Evolutionary conservation across 2,888 invertebrate species (phyloP).

Genomic region (Amphipyra tragopoginis): DNA sequence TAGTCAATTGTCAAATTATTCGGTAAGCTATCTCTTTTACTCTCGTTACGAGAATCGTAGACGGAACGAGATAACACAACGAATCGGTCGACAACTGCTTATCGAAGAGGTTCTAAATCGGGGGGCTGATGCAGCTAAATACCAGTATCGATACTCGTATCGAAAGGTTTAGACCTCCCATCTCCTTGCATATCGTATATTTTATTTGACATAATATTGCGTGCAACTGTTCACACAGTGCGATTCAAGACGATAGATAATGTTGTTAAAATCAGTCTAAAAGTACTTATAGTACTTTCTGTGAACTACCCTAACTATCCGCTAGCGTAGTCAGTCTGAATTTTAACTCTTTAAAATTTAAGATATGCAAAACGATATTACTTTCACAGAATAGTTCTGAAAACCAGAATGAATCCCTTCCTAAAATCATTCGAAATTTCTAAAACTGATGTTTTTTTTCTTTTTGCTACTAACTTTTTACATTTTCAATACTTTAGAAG

Average conservation of each 20-base stretch:
- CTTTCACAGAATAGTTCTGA: conserved; percentile 13
- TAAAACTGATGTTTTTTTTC: too few relatives aligned
- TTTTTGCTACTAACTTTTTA: too few relatives aligned
- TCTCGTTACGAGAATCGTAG: too few relatives aligned
- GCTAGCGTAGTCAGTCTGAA: conserved; percentile 56
- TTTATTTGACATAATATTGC: conserved; percentile 24
- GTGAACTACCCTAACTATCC: conserved; percentile 45
- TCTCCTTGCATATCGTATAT: conserved; percentile 27
- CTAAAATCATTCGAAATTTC: too few relatives aligned
- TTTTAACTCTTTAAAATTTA: conserved; percentile 29
- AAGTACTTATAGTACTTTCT: conserved; percentile 45
- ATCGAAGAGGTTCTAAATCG: too few relatives aligned
- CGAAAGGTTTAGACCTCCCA: background rate
- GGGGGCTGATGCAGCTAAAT: too few relatives aligned
- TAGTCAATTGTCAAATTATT: too few relatives aligned
- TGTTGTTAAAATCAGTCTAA: conserved; percentile 47
- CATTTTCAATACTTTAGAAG: background rate
- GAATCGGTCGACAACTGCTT: too few relatives aligned
- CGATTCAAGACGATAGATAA: conserved; percentile 11
- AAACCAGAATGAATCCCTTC: background rate
- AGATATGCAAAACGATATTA: conserved; percentile 33
- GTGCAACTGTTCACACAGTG: conserved; percentile 40
- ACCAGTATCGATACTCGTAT: too few relatives aligned
- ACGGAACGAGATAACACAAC: too few relatives aligned
- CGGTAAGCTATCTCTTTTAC: too few relatives aligned